Conservation (phyloP, 2,888 invertebrate genomes). For the Cantharis rustica region DNA sequence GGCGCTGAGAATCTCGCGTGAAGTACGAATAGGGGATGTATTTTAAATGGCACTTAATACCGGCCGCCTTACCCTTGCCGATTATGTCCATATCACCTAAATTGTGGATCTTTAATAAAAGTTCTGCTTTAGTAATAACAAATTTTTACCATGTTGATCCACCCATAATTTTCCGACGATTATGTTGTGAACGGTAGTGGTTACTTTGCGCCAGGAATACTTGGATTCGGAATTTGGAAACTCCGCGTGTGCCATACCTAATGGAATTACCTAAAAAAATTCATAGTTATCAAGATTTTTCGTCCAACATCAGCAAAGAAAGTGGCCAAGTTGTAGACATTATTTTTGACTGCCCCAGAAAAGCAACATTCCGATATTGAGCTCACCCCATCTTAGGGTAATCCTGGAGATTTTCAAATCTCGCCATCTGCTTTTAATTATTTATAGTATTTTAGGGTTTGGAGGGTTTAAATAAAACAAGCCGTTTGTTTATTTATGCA, state of each 20-base stretch:
- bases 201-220: constrained; percentile 98
- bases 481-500: too few species aligned
- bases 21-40: constrained; percentile 99
- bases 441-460: too few species aligned
- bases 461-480: too few species aligned
- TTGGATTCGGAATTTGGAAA: constrained; percentile 75
- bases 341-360: too few species aligned
- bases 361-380: too few species aligned
- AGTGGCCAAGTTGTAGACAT: too few species aligned
- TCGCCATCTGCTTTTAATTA: too few species aligned
- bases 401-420: too few species aligned
- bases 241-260: constrained; percentile 74
- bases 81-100: constrained; percentile 93
- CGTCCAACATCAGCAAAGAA: neutral
- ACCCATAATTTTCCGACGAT: constrained; percentile 99
- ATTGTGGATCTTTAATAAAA: neutral
- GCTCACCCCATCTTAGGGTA: too few species aligned
- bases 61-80: constrained; percentile 81
- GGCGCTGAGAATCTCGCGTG: constrained; percentile 91
- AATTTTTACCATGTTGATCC: constrained; percentile 82
- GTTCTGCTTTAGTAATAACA: neutral
- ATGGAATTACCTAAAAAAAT: constrained; percentile 70
- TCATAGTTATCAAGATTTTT: neutral
- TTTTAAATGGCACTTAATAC: constrained; percentile 94
- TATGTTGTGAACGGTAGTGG: constrained; percentile 99